Base-by-base conservation (phyloP, 1,140 invertebrate species). In the Atta cephalotes region DNA sequence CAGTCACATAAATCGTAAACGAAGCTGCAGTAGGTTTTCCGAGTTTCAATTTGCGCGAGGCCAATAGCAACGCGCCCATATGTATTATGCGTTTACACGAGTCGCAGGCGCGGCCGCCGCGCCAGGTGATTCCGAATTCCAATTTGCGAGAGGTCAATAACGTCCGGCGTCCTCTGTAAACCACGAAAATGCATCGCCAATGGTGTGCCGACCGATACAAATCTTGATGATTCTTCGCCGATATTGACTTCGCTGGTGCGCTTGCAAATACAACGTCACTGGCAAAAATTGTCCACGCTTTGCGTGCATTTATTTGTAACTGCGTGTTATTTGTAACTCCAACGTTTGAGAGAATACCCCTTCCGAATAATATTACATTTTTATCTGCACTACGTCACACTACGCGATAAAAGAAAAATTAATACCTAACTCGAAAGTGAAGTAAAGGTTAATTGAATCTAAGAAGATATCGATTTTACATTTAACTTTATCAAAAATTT, bases 171-270 rank as follows among this genome's bases (percentile, higher is more conserved):
- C 79, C 79, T 87, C 66, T 84, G 62, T 53, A 35, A 76, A 60
- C 51, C 86, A 21, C 77, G 80, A 89, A 78, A 87, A 66, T 81
- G 76, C 88, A 63, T 56, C 49, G 68, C 62, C 65, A 77, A 76
- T 79, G 51, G 70, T 51, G 45, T 63, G 76, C 56, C 76, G 80
- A 25, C 60, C 81, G 56, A 63, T 85, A 86, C 76, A 71, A 68
- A 68, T 68, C 77, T 66, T 87, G 72, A 90, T 81, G 76, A 85
- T 79, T 88, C 79, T 82, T 72, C 74, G 53, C 87, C 39, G 88
- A 89, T 90, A 90, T 87, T 90, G 86, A 90, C 86, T 90, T 39
- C 80, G 77, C 80, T 62, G 87, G 76, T 72, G 85, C 70, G 71
- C 72, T 28, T 16, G 77, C 53, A 60, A 51, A 35, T 45, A 66